A percentile compares a stretch with the other conserved stretches of the same genome.
These are phyloP conservation scores for Megatriorchis doriae DNA, from an alignment of 2,113 vertebrate genomes.

Conservation along the genomic window DNA sequence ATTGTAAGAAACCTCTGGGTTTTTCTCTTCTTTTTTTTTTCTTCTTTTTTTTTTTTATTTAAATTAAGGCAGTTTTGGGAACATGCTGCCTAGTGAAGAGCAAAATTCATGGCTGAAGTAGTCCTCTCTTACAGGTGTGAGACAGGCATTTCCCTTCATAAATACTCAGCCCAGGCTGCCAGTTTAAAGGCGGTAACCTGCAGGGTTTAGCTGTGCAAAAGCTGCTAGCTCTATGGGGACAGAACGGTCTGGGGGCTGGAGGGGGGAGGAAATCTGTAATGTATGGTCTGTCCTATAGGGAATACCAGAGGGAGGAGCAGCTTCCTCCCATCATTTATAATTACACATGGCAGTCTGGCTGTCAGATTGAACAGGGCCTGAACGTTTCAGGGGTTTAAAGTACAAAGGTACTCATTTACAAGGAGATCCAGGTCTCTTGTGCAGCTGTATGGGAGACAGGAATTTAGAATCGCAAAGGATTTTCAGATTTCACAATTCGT, in stretches of 20 bases:
- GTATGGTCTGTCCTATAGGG: background rate
- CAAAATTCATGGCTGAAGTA: background rate
- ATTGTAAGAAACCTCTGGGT: background rate
- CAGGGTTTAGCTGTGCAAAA: background rate
- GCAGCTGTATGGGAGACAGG: background rate
- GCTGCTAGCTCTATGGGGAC: background rate
- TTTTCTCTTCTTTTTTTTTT: background rate
- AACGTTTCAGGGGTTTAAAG: background rate
- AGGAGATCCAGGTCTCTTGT: background rate
- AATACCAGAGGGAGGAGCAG: background rate
- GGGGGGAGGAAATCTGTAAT: background rate
- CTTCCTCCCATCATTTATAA: background rate
- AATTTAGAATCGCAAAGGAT: background rate
- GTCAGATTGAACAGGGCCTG: background rate
- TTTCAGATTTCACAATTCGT: slow-evolving; percentile 46
- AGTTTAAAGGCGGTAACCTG: background rate
- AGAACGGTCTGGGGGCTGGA: background rate
- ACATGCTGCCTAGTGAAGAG: background rate
- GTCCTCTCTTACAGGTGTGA: background rate
- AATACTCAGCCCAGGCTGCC: background rate
- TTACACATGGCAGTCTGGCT: background rate
- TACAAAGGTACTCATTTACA: background rate
- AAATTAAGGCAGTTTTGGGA: background rate
- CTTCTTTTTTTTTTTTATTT: background rate
- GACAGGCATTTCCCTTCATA: background rate